A percentile compares a stretch with the other conserved stretches of the same genome.
Evolutionary conservation across 2,888 invertebrate species (phyloP).

Genomic region (Endomychus coccineus): DNA sequence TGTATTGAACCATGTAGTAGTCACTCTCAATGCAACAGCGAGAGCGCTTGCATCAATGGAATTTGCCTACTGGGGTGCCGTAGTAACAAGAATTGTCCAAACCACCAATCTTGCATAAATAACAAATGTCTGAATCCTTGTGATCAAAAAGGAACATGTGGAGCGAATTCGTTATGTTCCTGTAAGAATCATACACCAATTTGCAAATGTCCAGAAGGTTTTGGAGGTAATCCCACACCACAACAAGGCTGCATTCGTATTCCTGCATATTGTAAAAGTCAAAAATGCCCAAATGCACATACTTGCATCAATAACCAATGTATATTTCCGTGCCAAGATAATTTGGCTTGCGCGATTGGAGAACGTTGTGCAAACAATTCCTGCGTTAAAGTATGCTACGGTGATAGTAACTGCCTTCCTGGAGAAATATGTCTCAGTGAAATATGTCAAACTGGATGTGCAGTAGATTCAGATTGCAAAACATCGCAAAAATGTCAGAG

Average conservation of each 20-base stretch:
- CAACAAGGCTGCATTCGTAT: conserved; percentile 84
- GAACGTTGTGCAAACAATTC: conserved; percentile 73
- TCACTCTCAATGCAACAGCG: conserved; percentile 71
- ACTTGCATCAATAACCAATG: conserved; percentile 73
- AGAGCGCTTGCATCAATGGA: conserved; percentile 74
- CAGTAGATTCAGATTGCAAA: conserved; percentile 71
- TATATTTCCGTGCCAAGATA: conserved; percentile 68
- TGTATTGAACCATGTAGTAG: conserved; percentile 74
- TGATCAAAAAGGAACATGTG: conserved; percentile 65
- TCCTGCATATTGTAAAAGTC: conserved; percentile 60
- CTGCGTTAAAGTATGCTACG: conserved; percentile 81
- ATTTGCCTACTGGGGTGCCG: conserved; percentile 79
- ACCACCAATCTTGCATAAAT: conserved; percentile 71
- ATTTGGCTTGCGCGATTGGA: conserved; percentile 69
- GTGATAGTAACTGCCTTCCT: conserved; percentile 81
- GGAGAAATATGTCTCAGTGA: conserved; percentile 81
- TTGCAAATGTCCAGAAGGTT: conserved; percentile 78
- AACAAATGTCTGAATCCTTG: conserved; percentile 83
- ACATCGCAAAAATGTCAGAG: conserved; percentile 68
- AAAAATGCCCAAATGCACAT: conserved; percentile 66
- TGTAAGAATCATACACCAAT: conserved; percentile 65
- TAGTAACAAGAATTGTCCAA: conserved; percentile 71
- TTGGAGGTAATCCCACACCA: conserved; percentile 79
- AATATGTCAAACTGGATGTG: conserved; percentile 76
- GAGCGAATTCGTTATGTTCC: conserved; percentile 76